phyloP scores from a whole-genome alignment of 2,797 vertebrate genomes.

The Corythornis leucogaster region DNA sequence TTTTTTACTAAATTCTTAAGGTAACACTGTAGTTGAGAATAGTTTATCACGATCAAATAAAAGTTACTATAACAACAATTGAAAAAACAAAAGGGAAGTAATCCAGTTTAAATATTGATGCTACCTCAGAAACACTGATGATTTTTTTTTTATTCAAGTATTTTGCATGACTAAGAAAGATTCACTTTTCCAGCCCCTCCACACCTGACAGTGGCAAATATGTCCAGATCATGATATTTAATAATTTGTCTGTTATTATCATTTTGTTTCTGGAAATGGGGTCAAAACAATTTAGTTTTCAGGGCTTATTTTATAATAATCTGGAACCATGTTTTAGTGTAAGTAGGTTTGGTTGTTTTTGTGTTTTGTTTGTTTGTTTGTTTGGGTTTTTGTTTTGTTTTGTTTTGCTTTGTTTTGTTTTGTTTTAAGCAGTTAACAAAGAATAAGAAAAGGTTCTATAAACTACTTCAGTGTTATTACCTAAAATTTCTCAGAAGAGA shows the following conservation, averaged over 20 bases:
- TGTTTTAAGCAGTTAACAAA: not conserved
- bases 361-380: too few species aligned
- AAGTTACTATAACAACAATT: not conserved
- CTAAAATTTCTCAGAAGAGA: not conserved
- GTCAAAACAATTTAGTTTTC: constrained; percentile 26
- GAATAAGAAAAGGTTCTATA: not conserved
- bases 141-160: constrained; percentile 19
- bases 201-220: not conserved
- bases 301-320: constrained; percentile 5
- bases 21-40: not conserved
- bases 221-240: not conserved
- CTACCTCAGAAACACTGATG: not conserved
- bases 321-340: not conserved
- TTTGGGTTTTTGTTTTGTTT: too few species aligned
- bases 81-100: not conserved
- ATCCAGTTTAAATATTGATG: not conserved
- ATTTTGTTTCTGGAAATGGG: not conserved
- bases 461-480: not conserved
- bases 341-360: not conserved
- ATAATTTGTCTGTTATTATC: not conserved
- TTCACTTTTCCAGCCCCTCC: not conserved
- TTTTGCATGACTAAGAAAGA: constrained; percentile 3
- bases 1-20: not conserved
- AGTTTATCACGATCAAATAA: not conserved
- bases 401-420: too few species aligned